Evolutionary conservation across 2,113 vertebrate species (phyloP).

Genomic region (Burhinus bistriatus): DNA sequence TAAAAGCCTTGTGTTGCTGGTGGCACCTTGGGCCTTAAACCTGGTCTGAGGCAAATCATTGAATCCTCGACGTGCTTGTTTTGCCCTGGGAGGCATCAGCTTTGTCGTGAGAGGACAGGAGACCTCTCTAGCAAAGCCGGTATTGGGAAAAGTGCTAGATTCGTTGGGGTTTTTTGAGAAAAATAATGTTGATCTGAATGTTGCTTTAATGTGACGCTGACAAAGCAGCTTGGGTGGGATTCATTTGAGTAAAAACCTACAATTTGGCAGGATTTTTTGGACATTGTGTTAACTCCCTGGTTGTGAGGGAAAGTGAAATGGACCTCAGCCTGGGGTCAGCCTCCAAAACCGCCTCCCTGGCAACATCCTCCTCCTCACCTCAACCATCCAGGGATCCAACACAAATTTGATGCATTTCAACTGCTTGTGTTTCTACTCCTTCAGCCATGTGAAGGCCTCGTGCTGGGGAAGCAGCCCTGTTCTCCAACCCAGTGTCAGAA

Average conservation of each 20-base stretch:
- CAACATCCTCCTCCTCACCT: neutral
- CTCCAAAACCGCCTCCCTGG: neutral
- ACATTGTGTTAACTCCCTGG: rapidly evolving
- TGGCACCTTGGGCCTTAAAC: neutral
- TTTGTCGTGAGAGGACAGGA: neutral
- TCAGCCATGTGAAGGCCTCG: rapidly evolving
- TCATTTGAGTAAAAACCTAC: neutral
- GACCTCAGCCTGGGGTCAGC: neutral
- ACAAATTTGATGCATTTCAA: rapidly evolving
- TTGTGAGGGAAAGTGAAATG: neutral
- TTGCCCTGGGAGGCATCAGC: neutral
- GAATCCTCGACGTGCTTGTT: rapidly evolving
- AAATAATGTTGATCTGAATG: neutral
- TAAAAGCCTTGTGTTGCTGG: neutral
- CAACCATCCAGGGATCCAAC: rapidly evolving
- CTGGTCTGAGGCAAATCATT: rapidly evolving
- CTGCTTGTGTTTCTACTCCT: neutral
- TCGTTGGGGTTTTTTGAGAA: neutral
- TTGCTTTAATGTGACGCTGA: rapidly evolving
- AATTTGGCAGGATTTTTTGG: neutral
- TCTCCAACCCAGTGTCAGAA: rapidly evolving
- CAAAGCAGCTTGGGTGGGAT: neutral
- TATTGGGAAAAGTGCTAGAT: neutral
- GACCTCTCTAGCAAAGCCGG: neutral
- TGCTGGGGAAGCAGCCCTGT: neutral